These are phyloP conservation scores for Glaucomys volans DNA, from an alignment of 2,113 vertebrate species.

Conservation along the genomic window DNA sequence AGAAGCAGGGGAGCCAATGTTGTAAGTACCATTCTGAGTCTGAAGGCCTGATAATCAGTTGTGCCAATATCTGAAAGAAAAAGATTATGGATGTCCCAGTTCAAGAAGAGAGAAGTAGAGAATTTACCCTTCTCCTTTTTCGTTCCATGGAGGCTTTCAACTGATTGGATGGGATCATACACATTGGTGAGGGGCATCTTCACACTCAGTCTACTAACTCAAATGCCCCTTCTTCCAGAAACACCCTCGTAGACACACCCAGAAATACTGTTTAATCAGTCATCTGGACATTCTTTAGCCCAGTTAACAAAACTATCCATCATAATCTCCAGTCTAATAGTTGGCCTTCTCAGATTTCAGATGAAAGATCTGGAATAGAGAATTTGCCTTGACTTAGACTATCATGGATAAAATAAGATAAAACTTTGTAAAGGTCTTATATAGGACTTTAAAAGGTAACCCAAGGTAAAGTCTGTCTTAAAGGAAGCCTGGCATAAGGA, in stretches of 20 bases:
- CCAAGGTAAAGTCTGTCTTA: not conserved
- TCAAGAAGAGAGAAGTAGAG: not conserved
- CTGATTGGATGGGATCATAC: not conserved
- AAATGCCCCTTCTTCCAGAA: not conserved
- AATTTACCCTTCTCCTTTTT: not conserved
- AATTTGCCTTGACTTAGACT: not conserved
- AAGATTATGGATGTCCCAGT: not conserved
- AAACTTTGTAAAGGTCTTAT: not conserved
- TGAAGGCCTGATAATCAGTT: not conserved
- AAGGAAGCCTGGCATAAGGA: not conserved
- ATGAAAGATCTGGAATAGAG: not conserved
- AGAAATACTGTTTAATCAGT: not conserved
- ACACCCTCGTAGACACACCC: not conserved
- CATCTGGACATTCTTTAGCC: not conserved
- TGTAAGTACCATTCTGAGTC: not conserved
- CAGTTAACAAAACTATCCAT: not conserved
- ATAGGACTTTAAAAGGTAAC: not conserved
- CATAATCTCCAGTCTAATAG: not conserved
- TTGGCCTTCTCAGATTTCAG: not conserved
- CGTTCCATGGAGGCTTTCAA: not conserved
- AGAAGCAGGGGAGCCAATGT: not conserved
- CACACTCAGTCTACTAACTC: not conserved
- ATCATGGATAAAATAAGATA: not conserved
- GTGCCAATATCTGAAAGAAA: not conserved
- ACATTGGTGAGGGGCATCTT: not conserved